Evolutionary conservation across 2,797 vertebrate genomes (phyloP), one percentile per base, ranked within the genome.

Genomic region (Nannoperca australis): DNA sequence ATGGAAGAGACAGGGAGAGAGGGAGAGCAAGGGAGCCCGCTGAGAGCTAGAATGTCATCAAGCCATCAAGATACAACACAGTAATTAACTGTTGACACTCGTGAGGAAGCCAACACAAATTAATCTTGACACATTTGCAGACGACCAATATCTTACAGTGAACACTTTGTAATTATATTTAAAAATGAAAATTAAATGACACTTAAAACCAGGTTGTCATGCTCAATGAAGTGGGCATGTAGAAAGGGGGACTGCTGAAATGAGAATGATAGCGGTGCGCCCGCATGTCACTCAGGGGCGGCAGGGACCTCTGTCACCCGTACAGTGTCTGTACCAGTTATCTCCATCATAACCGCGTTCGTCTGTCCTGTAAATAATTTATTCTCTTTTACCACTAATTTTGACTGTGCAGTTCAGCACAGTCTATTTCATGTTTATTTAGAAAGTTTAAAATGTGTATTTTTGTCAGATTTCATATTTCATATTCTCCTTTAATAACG

Each of bases 41-140:
- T 96, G 95, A 95, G 96, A 98, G 96, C 96, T 95, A 95, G 96
- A 97, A 97, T 98, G 97, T 98, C 97, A 97, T 97, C 97, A 97
- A 98, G 95, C 96, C 97, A 96, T 97, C 97, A 96, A 96, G 97
- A 98, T 97, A 98, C 97, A 97, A 99, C 97, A 96, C 96, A 97
- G 97, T 98, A 99, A 99, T 99, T 99, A 99, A 98, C 98, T 99
- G 99, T 99, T 99, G 98, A 99, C 98, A 99, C 97, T 99, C 96
- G 96, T 98, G 97, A 99, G 97, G 98, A 97, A 98, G 97, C 96
- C 96, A 95, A 97, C 97, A 97, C 97, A 99, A 99, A 99, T 99
- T 98, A 98, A 99, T 99, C 97, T 96, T 99, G 98, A 99, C 98
- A 99, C 98, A 99, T 99, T 99, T 98, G 97, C 97, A 99, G 97